These are phyloP conservation scores for Pandion haliaetus DNA, from an alignment of 2,113 vertebrate species.

Conservation along the genomic window DNA sequence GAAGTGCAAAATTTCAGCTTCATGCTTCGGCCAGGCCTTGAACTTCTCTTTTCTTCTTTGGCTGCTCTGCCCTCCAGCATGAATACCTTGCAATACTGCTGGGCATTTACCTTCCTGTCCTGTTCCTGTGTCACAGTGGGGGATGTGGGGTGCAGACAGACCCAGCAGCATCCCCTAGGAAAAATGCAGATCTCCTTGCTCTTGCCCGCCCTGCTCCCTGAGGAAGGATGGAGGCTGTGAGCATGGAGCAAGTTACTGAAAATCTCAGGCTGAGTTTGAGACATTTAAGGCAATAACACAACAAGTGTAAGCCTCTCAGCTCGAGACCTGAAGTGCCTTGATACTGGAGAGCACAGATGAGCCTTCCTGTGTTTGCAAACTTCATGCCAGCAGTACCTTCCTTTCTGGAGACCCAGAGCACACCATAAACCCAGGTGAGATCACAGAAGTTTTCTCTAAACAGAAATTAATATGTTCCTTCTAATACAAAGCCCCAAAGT, in stretches of 20 bases:
- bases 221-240: not conserved
- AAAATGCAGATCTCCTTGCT: not conserved
- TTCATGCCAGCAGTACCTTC: not conserved
- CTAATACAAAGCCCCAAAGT: not conserved
- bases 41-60: not conserved
- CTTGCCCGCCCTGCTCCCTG: not conserved
- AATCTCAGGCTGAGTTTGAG: not conserved
- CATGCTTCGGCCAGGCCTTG: not conserved
- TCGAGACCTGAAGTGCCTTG: not conserved
- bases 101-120: not conserved
- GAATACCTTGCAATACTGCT: not conserved
- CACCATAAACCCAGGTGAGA: not conserved
- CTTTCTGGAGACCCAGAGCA: not conserved
- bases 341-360: not conserved
- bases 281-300: not conserved
- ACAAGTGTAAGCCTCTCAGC: not conserved
- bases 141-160: rapidly evolving
- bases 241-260: not conserved
- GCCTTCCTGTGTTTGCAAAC: not conserved
- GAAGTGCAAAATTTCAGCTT: not conserved
- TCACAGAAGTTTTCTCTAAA: not conserved
- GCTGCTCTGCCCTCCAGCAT: not conserved
- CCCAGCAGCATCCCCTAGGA: not conserved
- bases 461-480: not conserved
- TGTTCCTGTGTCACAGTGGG: rapidly evolving